Conservation (phyloP, 1,140 invertebrate species). For the Zaprionus capensis region DNA sequence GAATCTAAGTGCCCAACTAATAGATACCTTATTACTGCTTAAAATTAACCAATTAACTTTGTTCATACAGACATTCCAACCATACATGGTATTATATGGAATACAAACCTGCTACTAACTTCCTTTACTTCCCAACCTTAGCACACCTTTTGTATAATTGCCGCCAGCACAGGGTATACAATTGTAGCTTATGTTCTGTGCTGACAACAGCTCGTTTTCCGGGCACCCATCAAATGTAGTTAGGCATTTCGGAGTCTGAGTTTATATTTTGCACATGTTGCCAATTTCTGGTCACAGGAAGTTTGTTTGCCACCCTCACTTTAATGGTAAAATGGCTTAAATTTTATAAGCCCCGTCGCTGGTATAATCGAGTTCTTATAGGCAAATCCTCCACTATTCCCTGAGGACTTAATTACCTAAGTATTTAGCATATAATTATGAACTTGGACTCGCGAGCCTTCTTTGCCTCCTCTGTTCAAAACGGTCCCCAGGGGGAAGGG, state of each 20-base stretch:
- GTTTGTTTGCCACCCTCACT: conserved; percentile 18
- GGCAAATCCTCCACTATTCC: conserved; percentile 35
- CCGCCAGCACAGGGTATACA: neutral
- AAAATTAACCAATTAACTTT: too few relatives aligned
- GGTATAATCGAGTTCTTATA: conserved; percentile 60
- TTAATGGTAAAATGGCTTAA: conserved; percentile 30
- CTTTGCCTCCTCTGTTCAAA: neutral
- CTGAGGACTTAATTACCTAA: conserved; percentile 70
- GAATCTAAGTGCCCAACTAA: too few relatives aligned
- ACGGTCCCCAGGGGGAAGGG: neutral
- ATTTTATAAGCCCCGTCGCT: conserved; percentile 33
- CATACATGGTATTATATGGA: too few relatives aligned
- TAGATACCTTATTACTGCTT: too few relatives aligned
- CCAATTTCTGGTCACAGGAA: conserved; percentile 35
- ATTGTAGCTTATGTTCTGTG: conserved; percentile 12
- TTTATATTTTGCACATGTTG: conserved; percentile 62
- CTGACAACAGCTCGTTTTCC: conserved; percentile 42
- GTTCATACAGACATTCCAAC: too few relatives aligned
- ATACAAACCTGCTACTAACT: too few relatives aligned
- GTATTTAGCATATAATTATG: conserved; percentile 82
- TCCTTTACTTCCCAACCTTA: neutral
- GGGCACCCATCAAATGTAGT: conserved; percentile 9
- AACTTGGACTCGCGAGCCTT: conserved; percentile 43
- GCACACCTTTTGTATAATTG: neutral
- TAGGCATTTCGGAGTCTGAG: conserved; percentile 12